Base-by-base conservation (phyloP, 2,888 invertebrate genomes). In the Macrophya annulata region DNA sequence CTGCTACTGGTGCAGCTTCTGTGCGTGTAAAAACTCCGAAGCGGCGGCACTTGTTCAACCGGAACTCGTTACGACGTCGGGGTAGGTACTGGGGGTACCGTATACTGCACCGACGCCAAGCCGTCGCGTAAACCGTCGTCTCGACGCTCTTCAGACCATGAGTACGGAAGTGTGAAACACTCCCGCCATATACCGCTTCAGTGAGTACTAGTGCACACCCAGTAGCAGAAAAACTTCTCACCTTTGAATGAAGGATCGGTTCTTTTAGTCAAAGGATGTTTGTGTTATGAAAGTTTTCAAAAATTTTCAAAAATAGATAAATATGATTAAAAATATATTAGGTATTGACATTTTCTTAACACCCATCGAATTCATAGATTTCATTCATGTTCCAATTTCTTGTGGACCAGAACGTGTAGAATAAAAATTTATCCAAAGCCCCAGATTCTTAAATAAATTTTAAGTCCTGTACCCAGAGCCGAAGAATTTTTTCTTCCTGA, bases 131-230 rank as follows among this genome's bases (percentile, higher is more conserved):
- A 55, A n/a, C n/a, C n/a, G 55, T n/a, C 55, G 62, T 62, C 25
- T 25, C 62, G n/a, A 72, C 71, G 17, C 74, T 74, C 45, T 74
- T 45, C 74, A 74, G 74, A 74, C 68, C 1, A 6, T 17, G 45
- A 74, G 43, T 74, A 74, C 74, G 45, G 74, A 74, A 74, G 68
- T 68, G 68, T 25, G 68, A 68, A 68, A 37, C 68, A 68, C 68
- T 68, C 37, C 55, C 17, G 15, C 15, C 68, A 37, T 31, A 12
- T 68, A 25, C 2, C 37, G 68, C 68, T 37, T 68, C 31, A 25
- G 62, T 62, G 10, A 25, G 62, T 21, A 25, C 62, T 62, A 62
- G 62, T 62, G 21, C 62, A 10, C n/a, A 4, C 5, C 59, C n/a
- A 59, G 59, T 17, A 1, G 8, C 17, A 55, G 55, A 55, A n/a